These are phyloP conservation scores for Tenthredo amoena DNA, from an alignment of 2,888 invertebrate genomes.

Conservation along the genomic window DNA sequence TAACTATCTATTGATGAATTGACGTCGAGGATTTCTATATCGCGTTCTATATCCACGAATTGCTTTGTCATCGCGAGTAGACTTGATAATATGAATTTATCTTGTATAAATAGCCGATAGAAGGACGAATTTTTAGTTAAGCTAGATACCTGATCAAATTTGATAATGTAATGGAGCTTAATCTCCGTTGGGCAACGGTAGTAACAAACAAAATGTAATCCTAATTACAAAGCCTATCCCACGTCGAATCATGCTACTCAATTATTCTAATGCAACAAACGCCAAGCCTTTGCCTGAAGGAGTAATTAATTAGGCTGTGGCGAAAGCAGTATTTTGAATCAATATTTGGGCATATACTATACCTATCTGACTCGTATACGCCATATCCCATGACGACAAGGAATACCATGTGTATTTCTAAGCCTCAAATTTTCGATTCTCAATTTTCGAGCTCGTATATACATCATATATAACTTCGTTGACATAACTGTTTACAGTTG, in stretches of 20 bases:
- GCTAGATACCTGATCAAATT: background rate
- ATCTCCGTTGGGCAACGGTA: background rate
- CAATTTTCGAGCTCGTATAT: background rate
- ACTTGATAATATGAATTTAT: background rate
- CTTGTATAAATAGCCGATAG: background rate
- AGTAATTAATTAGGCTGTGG: background rate
- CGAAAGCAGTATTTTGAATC: background rate
- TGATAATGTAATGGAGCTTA: background rate
- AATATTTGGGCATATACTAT: background rate
- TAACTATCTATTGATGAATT: background rate
- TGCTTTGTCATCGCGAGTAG: background rate
- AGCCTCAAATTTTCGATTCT: background rate
- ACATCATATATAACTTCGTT: background rate
- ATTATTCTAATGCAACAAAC: background rate
- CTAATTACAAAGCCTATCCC: conserved; percentile 3
- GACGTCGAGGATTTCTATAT: background rate
- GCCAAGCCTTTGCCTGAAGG: background rate
- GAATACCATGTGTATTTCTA: background rate
- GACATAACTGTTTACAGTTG: background rate
- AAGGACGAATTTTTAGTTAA: background rate
- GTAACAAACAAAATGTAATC: background rate
- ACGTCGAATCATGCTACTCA: background rate
- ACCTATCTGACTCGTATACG: background rate
- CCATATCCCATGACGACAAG: background rate
- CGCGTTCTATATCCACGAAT: background rate